Percentiles rank a stretch among this genome's conserved stretches.
These are phyloP conservation scores for Coptodon rendalli DNA, from an alignment of 2,113 vertebrate genomes.

Conservation along the genomic window DNA sequence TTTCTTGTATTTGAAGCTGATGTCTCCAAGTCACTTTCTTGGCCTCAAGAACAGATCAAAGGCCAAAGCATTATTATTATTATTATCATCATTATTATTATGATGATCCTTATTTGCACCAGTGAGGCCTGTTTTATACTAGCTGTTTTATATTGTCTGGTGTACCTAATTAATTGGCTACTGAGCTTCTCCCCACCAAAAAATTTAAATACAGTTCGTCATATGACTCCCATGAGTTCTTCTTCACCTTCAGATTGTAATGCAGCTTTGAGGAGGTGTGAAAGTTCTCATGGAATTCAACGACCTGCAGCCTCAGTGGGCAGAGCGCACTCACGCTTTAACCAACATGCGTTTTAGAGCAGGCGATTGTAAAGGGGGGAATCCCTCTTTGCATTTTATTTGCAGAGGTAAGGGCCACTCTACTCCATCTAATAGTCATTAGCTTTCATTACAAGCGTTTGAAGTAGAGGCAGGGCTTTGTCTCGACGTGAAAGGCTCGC, in stretches of 20 bases:
- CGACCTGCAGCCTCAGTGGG: background rate
- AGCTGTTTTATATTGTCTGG: background rate
- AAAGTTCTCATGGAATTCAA: constrained; percentile 64
- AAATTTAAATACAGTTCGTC: background rate
- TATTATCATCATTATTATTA: fast-evolving
- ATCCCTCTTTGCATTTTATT: constrained; percentile 72
- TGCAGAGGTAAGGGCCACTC: constrained; percentile 60
- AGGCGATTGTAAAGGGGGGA: constrained; percentile 59
- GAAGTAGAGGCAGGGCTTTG: constrained; percentile 80
- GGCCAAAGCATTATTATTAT: background rate
- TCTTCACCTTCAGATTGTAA: background rate
- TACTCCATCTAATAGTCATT: constrained; percentile 88
- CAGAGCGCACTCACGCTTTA: constrained; percentile 49
- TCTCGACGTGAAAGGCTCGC: constrained; percentile 69
- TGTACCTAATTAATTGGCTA: background rate
- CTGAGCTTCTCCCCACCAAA: background rate
- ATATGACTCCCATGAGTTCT: background rate
- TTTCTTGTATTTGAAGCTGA: background rate
- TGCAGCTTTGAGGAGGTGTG: constrained; percentile 46
- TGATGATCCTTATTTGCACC: background rate
- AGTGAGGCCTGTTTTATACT: background rate
- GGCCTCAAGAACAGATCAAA: background rate
- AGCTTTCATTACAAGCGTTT: constrained; percentile 90
- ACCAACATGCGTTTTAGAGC: constrained; percentile 64
- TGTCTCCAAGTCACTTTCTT: fast-evolving